A percentile compares a stretch with the other conserved stretches of the same genome.
Evolutionary conservation across 2,888 invertebrate species (phyloP).

Genomic region (Glaucopsyche alexis): DNA sequence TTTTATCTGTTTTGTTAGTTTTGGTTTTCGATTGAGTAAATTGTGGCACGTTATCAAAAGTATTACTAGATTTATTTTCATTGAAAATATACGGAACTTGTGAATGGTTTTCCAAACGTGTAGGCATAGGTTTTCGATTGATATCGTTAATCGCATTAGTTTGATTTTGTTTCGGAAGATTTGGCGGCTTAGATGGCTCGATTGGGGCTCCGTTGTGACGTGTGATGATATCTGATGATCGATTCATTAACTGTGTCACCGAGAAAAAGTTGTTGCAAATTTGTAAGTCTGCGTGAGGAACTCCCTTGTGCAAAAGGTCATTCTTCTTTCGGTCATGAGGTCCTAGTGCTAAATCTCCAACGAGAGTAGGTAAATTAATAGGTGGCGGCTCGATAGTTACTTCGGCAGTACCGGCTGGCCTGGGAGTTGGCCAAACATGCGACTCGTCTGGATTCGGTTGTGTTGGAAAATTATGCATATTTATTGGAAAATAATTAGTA

Average conservation of each 20-base stretch:
- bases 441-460: conserved; percentile 67
- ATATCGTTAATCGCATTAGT: conserved; percentile 55
- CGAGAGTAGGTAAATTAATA: conserved; percentile 69
- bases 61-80: conserved; percentile 57
- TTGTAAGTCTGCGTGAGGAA: conserved; percentile 59
- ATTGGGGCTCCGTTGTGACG: conserved; percentile 57
- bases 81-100: conserved; percentile 66
- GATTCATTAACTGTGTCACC: conserved; percentile 73
- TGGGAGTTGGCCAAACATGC: conserved; percentile 68
- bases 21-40: conserved; percentile 61
- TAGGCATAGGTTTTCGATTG: conserved; percentile 55
- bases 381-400: conserved; percentile 74
- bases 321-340: conserved; percentile 72
- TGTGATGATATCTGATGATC: conserved; percentile 63
- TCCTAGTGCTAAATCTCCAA: conserved; percentile 71
- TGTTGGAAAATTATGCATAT: conserved; percentile 66
- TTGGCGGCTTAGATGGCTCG: conserved; percentile 52
- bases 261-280: conserved; percentile 72
- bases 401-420: conserved; percentile 70
- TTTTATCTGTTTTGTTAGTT: conserved; percentile 61
- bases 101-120: conserved; percentile 58
- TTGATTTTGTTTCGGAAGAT: conserved; percentile 55
- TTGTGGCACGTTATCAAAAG: conserved; percentile 59
- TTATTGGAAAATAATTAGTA: conserved; percentile 66
- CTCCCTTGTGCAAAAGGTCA: conserved; percentile 53